phyloP scores from a whole-genome alignment of 1,140 invertebrate species.

The Pachyrhynchus sulphureomaculatus region DNA sequence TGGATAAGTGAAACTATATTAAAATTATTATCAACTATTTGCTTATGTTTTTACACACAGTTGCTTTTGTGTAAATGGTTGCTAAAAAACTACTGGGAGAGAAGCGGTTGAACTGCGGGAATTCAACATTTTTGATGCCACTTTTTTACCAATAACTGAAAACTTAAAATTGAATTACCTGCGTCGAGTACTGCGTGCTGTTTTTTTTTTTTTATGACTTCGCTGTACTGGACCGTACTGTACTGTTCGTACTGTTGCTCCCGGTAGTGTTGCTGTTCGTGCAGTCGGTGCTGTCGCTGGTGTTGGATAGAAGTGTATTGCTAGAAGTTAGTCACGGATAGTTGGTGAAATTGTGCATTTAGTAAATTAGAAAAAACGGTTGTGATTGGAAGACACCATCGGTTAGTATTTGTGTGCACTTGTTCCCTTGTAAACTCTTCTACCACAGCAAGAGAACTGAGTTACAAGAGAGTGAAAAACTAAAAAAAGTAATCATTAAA shows the following conservation, averaged over 20 bases:
- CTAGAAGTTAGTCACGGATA: slow-evolving; percentile 18
- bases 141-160: too few species aligned
- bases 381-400: neutral
- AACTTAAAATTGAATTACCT: too few species aligned
- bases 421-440: neutral
- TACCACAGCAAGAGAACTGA: neutral
- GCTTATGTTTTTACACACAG: too few species aligned
- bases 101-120: too few species aligned
- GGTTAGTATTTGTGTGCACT: neutral
- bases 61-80: too few species aligned
- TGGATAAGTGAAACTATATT: too few species aligned
- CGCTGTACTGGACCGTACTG: slow-evolving; percentile 40
- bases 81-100: too few species aligned
- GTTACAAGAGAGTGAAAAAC: too few species aligned
- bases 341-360: slow-evolving; percentile 7
- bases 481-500: neutral
- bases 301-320: slow-evolving; percentile 26
- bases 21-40: too few species aligned
- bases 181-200: slow-evolving; percentile 27
- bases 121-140: too few species aligned
- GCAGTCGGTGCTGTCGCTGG: slow-evolving; percentile 20
- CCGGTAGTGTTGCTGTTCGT: slow-evolving; percentile 33
- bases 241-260: slow-evolving; percentile 40
- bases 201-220: slow-evolving; percentile 38
- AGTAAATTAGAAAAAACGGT: neutral